These are phyloP conservation scores for Armadillidium nasatum DNA, from an alignment of 1,140 invertebrate species.

Conservation along the genomic window DNA sequence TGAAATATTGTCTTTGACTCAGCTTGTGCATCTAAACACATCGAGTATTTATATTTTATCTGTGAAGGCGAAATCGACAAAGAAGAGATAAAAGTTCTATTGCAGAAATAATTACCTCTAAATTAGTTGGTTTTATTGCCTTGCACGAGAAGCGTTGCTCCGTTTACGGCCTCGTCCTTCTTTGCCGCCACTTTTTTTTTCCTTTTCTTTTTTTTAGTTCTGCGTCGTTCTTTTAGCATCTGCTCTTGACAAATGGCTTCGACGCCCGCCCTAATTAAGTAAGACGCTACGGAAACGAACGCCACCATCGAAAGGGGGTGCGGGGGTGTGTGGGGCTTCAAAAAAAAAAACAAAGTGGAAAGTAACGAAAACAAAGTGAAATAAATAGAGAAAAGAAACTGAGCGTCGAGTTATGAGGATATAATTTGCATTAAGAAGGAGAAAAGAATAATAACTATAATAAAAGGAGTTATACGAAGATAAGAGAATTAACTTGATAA, in stretches of 20 bases:
- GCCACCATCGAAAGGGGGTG: background rate
- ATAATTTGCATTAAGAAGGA: background rate
- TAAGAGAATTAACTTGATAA: background rate
- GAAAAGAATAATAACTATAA: background rate
- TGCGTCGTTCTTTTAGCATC: background rate
- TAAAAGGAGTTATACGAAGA: background rate
- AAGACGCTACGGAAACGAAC: background rate
- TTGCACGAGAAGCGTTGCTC: background rate
- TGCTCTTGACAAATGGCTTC: constrained; percentile 5
- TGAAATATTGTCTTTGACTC: no score
- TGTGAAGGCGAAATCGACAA: background rate
- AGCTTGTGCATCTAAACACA: no score
- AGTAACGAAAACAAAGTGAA: background rate
- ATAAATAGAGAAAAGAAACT: no score
- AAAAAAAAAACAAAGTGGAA: background rate
- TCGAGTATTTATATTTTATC: no score
- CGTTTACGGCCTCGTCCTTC: background rate
- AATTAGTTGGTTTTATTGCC: constrained; percentile 11
- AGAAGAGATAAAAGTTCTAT: constrained; percentile 11
- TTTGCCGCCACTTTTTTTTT: background rate
- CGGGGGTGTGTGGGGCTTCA: background rate
- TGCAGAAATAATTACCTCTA: constrained; percentile 13
- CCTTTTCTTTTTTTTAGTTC: no score
- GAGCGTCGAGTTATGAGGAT: background rate
- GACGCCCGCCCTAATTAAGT: background rate